Conservation (phyloP, 1,140 invertebrate species). For the Drosophila sproati region DNA sequence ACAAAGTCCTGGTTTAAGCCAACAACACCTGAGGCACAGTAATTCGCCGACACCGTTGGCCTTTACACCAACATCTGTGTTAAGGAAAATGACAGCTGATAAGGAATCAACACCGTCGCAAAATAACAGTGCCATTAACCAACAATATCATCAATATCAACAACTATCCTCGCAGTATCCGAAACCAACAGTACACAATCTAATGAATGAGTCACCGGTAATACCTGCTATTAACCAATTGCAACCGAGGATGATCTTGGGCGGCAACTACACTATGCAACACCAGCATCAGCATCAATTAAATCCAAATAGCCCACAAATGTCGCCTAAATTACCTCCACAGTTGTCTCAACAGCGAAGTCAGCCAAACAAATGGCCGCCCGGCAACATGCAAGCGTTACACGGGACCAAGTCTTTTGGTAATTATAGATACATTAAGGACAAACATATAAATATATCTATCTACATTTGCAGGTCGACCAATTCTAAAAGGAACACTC, state of each 20-base stretch:
- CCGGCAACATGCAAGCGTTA: slow-evolving; percentile 61
- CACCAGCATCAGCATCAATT: slow-evolving; percentile 26
- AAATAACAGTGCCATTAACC: slow-evolving; percentile 56
- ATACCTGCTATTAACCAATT: slow-evolving; percentile 37
- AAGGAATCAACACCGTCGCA: slow-evolving; percentile 86
- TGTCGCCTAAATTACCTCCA: slow-evolving; percentile 47
- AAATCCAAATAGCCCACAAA: slow-evolving; percentile 43
- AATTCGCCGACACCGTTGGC: slow-evolving; percentile 89
- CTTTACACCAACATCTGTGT: slow-evolving; percentile 95
- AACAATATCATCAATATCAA: slow-evolving; percentile 75
- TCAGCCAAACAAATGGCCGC: slow-evolving; percentile 60
- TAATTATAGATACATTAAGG: slow-evolving; percentile 17
- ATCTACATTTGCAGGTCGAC: slow-evolving; percentile 59
- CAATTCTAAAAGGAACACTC: slow-evolving; percentile 76
- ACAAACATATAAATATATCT: background rate
- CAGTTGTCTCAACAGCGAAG: slow-evolving; percentile 45
- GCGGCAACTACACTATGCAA: slow-evolving; percentile 57
- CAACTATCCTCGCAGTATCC: slow-evolving; percentile 64
- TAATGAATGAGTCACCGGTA: slow-evolving; percentile 34
- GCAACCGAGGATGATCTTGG: slow-evolving; percentile 79
- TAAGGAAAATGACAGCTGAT: slow-evolving; percentile 96
- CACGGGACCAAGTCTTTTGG: slow-evolving; percentile 58
- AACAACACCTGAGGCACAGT: slow-evolving; percentile 44
- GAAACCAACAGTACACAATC: slow-evolving; percentile 71
- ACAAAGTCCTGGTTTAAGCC: slow-evolving; percentile 31